Percentiles rank a stretch among this genome's conserved stretches.
These are phyloP conservation scores for Drosophila neocordata DNA, from an alignment of 1,140 invertebrate genomes.

Conservation along the genomic window DNA sequence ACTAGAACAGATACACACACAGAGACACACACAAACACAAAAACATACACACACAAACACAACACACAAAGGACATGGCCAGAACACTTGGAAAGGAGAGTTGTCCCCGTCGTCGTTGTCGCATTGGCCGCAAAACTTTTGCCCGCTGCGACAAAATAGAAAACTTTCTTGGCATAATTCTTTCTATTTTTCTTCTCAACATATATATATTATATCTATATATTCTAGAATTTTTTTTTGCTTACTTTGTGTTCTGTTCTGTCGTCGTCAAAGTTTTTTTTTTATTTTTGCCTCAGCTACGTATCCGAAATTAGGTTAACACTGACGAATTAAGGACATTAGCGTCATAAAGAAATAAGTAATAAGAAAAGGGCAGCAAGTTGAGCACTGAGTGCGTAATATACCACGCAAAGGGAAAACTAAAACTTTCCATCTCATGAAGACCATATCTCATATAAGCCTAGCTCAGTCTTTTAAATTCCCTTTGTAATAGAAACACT, in stretches of 20 bases:
- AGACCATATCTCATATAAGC: slow-evolving; percentile 11
- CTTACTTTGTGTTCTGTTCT: slow-evolving; percentile 37
- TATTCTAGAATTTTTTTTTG: neutral
- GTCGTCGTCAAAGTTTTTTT: slow-evolving; percentile 63
- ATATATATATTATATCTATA: slow-evolving; percentile 2
- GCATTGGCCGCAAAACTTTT: slow-evolving; percentile 79
- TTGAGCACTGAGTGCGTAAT: slow-evolving; percentile 70
- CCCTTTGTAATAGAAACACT: neutral
- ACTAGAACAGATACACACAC: slow-evolving; percentile 55
- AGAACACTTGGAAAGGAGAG: slow-evolving; percentile 57
- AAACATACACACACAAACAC: neutral
- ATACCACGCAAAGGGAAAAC: slow-evolving; percentile 29
- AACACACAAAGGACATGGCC: slow-evolving; percentile 68
- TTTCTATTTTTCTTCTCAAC: slow-evolving; percentile 65
- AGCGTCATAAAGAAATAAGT: slow-evolving; percentile 81
- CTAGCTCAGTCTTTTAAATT: neutral
- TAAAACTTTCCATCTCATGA: slow-evolving; percentile 19
- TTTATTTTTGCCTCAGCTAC: slow-evolving; percentile 45
- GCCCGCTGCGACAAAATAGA: slow-evolving; percentile 78
- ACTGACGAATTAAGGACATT: slow-evolving; percentile 81
- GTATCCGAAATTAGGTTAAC: slow-evolving; percentile 76
- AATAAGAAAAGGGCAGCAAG: slow-evolving; percentile 68
- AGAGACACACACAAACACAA: neutral
- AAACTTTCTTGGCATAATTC: slow-evolving; percentile 81
- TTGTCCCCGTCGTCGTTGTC: slow-evolving; percentile 53